These are phyloP conservation scores for Synergus laeviventris DNA, from an alignment of 2,888 invertebrate genomes.

Conservation along the genomic window DNA sequence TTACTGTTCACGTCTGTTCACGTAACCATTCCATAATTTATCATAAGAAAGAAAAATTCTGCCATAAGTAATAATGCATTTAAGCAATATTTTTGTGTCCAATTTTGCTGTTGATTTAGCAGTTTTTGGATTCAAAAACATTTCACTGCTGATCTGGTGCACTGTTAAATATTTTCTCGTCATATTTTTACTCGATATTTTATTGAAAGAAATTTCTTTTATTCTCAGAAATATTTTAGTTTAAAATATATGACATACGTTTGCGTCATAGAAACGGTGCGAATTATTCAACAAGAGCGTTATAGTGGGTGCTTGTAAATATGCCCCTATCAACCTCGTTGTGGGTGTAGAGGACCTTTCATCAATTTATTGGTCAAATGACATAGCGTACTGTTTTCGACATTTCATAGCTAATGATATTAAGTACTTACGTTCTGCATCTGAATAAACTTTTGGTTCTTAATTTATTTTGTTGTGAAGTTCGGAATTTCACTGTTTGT, in stretches of 20 bases:
- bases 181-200: background rate
- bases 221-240: background rate
- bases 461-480: no score
- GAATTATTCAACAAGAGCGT: background rate
- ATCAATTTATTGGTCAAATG: background rate
- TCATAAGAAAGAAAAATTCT: no score
- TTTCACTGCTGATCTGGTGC: no score
- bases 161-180: no score
- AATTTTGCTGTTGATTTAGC: no score
- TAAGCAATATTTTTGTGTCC: no score
- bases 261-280: background rate
- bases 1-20: no score
- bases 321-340: background rate
- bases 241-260: background rate
- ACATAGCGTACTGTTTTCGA: background rate
- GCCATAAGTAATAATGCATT: no score
- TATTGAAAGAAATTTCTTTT: background rate
- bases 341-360: background rate
- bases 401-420: background rate
- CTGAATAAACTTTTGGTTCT: background rate
- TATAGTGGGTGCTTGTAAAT: background rate
- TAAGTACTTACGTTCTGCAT: no score
- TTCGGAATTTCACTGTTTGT: no score
- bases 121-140: no score
- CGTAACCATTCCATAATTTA: no score